phyloP scores from a whole-genome alignment of 2,888 invertebrate genomes.

The Eilema depressum region DNA sequence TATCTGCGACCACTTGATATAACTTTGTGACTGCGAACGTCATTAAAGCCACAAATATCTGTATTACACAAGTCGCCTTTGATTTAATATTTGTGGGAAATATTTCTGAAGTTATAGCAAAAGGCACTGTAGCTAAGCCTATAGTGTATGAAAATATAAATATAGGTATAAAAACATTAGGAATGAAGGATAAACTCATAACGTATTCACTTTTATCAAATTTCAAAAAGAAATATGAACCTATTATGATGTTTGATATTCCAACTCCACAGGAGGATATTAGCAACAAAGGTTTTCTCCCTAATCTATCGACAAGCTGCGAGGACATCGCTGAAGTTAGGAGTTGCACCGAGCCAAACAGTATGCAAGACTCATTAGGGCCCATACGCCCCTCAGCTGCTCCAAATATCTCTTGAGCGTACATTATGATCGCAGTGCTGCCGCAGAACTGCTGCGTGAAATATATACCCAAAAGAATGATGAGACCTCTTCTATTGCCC shows the following conservation, averaged over 20 bases:
- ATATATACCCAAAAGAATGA: slow-evolving; percentile 88
- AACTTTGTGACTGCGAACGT: slow-evolving; percentile 87
- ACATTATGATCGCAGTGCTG: slow-evolving; percentile 87
- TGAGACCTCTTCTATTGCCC: slow-evolving; percentile 86
- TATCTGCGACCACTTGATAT: slow-evolving; percentile 85
- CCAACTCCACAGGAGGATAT: slow-evolving; percentile 87
- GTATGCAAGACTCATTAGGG: slow-evolving; percentile 82
- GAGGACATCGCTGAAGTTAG: slow-evolving; percentile 86
- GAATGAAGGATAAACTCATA: slow-evolving; percentile 84
- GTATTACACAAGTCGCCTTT: slow-evolving; percentile 88
- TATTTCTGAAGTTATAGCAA: slow-evolving; percentile 88
- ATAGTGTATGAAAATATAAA: slow-evolving; percentile 89
- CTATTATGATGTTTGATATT: slow-evolving; percentile 83
- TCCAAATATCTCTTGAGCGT: slow-evolving; percentile 88
- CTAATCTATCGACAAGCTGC: slow-evolving; percentile 87
- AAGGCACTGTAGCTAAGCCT: slow-evolving; percentile 89
- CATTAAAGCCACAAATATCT: slow-evolving; percentile 87
- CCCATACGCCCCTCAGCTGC: slow-evolving; percentile 81
- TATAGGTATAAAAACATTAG: slow-evolving; percentile 86
- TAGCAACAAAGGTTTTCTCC: slow-evolving; percentile 87
- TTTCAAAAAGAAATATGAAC: slow-evolving; percentile 86
- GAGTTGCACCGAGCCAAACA: slow-evolving; percentile 85
- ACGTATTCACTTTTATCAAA: slow-evolving; percentile 77
- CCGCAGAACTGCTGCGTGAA: slow-evolving; percentile 88
- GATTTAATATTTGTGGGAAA: slow-evolving; percentile 89